phyloP scores from a whole-genome alignment of 2,797 vertebrate species.

The Ptychobarbus kaznakovi region DNA sequence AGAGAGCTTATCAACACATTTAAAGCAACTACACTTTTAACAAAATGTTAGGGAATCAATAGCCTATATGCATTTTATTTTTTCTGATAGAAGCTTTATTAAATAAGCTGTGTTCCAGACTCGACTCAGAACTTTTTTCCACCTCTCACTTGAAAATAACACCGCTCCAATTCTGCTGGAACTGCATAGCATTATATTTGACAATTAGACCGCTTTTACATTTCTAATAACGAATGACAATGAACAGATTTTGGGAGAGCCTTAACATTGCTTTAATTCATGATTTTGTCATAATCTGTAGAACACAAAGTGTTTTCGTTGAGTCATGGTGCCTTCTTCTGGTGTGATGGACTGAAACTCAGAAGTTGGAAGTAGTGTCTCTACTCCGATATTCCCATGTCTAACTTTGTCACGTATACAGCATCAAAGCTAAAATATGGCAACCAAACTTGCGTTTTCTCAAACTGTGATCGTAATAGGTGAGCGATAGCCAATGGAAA shows the following conservation, averaged over 20 bases:
- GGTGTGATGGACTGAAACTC: neutral
- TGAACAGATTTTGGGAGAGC: neutral
- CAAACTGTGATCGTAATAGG: neutral
- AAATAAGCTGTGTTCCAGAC: neutral
- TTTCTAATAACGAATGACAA: neutral
- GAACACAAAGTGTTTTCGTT: neutral
- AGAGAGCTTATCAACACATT: neutral
- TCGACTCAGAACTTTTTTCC: neutral
- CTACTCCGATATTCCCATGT: neutral
- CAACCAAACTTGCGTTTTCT: neutral
- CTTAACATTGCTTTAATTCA: neutral
- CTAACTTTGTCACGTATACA: neutral
- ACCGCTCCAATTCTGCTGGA: neutral
- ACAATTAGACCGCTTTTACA: neutral
- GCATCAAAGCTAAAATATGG: neutral
- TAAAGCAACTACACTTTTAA: neutral
- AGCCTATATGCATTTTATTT: too few species aligned
- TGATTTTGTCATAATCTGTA: neutral
- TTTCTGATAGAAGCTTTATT: neutral
- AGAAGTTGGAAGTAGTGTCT: neutral
- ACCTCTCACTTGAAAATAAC: neutral
- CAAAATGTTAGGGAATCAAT: neutral
- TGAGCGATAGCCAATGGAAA: neutral
- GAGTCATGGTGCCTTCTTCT: neutral
- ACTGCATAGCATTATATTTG: neutral